Evolutionary conservation across 2,797 vertebrate genomes (phyloP).

Genomic region (Parauchenoglanis punctatus): DNA sequence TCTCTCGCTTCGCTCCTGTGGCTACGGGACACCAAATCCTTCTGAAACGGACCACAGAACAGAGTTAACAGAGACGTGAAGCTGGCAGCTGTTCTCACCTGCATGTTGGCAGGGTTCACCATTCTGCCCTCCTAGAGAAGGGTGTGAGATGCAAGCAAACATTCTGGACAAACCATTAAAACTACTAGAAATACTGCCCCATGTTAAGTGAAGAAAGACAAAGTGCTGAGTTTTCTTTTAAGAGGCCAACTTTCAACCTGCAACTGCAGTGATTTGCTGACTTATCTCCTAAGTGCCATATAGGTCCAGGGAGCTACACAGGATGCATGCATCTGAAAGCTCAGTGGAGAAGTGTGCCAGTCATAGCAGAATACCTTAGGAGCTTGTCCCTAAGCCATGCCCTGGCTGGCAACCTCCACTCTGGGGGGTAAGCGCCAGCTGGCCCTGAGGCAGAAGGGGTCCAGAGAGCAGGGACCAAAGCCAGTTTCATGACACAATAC

Average conservation of each 20-base stretch:
- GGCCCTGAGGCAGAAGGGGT: constrained; percentile 76
- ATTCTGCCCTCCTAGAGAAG: constrained; percentile 53
- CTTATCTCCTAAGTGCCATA: constrained; percentile 28
- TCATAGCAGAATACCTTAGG: constrained; percentile 58
- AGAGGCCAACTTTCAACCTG: not conserved
- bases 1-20: constrained; percentile 73
- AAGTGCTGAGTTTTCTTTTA: not conserved
- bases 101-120: constrained; percentile 65
- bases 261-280: constrained; percentile 45
- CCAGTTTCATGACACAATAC: constrained; percentile 77
- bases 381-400: constrained; percentile 70
- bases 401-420: constrained; percentile 73
- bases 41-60: constrained; percentile 66
- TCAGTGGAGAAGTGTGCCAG: constrained; percentile 32
- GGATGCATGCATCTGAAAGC: constrained; percentile 34
- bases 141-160: constrained; percentile 58
- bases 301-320: constrained; percentile 5
- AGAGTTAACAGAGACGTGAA: constrained; percentile 71
- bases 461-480: constrained; percentile 72
- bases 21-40: constrained; percentile 75
- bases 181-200: constrained; percentile 41
- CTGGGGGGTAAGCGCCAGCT: constrained; percentile 72
- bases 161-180: constrained; percentile 44
- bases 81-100: constrained; percentile 71
- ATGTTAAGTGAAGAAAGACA: constrained; percentile 45